Conservation (phyloP, 2,113 vertebrate species). For the Pachyramphus minor region DNA sequence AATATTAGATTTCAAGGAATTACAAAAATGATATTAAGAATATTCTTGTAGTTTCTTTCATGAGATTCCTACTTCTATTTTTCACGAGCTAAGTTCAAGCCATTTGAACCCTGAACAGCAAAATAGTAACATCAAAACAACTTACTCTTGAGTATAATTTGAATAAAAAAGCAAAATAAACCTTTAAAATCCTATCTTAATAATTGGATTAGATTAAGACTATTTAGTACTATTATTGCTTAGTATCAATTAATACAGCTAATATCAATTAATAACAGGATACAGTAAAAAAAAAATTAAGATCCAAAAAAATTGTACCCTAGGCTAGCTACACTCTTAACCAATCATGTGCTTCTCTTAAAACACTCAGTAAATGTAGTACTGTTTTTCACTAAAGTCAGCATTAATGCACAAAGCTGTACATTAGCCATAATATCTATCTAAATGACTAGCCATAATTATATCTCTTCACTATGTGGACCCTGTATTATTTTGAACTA, state of each 20-base stretch:
- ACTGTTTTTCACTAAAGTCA: background rate
- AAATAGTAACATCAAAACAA: background rate
- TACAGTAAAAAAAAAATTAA: background rate
- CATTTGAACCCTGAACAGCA: background rate
- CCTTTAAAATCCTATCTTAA: background rate
- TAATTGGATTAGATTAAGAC: background rate
- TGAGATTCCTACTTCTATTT: background rate
- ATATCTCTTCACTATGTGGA: background rate
- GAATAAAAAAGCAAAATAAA: background rate
- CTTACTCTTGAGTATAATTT: background rate
- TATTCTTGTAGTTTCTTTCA: background rate
- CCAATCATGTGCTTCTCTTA: background rate
- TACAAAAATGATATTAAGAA: background rate
- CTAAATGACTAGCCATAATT: background rate
- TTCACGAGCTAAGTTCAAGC: background rate
- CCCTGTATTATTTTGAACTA: background rate
- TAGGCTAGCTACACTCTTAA: background rate
- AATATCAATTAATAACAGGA: background rate
- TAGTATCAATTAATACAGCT: constrained; percentile 2
- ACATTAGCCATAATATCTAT: background rate
- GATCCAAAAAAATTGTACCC: background rate
- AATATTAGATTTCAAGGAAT: background rate
- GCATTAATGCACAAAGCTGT: background rate
- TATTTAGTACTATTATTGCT: background rate
- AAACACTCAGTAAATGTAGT: background rate